These are phyloP conservation scores for Phenacoccus solenopsis DNA, from an alignment of 1,140 invertebrate species.

Conservation along the genomic window DNA sequence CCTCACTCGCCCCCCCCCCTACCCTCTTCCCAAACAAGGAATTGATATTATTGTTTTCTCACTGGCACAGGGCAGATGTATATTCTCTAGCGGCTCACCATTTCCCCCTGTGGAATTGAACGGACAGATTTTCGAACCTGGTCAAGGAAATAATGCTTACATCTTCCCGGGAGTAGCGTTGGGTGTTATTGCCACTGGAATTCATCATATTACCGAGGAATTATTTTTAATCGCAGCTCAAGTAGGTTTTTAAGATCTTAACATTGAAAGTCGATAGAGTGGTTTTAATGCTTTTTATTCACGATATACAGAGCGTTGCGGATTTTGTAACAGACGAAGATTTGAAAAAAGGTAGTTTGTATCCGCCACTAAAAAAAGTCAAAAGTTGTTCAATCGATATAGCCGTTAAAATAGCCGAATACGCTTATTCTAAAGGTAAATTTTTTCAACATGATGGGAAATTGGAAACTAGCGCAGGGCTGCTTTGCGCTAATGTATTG, in stretches of 20 bases:
- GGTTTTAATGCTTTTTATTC: not conserved
- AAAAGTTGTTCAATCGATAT: conserved; percentile 58
- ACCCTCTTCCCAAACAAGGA: too few species aligned
- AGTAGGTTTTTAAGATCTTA: conserved; percentile 30
- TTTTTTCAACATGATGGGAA: too few species aligned
- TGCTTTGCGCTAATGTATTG: too few species aligned
- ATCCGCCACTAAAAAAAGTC: conserved; percentile 60
- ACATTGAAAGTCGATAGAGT: too few species aligned
- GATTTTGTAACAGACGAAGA: conserved; percentile 53
- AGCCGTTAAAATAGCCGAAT: conserved; percentile 52
- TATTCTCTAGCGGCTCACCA: conserved; percentile 87
- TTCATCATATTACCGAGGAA: conserved; percentile 78
- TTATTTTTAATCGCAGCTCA: conserved; percentile 78
- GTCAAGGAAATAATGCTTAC: conserved; percentile 94
- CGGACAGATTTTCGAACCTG: conserved; percentile 69
- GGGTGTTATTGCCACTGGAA: conserved; percentile 72
- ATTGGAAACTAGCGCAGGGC: too few species aligned
- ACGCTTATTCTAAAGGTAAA: conserved; percentile 51
- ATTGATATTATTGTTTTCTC: too few species aligned
- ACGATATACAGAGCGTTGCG: conserved; percentile 58
- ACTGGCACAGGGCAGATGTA: conserved; percentile 69
- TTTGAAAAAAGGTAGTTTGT: conserved; percentile 56
- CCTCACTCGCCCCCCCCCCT: conserved; percentile 83
- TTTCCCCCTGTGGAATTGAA: conserved; percentile 67
- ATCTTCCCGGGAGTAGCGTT: conserved; percentile 90